A percentile compares a stretch with the other conserved stretches of the same genome.
Conservation (phyloP, 2,888 invertebrate species). For the Leptogaster cylindrica region DNA sequence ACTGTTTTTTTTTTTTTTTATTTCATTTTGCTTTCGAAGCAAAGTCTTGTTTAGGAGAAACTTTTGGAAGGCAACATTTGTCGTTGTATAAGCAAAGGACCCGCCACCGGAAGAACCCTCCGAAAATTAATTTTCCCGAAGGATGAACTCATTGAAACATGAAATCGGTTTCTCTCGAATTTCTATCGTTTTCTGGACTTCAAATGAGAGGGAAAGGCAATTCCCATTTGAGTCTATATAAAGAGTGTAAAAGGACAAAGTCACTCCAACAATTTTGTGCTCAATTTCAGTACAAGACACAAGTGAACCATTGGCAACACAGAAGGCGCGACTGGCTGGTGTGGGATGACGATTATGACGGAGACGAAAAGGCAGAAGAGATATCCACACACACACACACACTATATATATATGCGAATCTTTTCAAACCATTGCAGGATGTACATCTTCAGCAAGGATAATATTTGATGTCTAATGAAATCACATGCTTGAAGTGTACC, state of each 20-base stretch:
- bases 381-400: no score
- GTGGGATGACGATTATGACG: conserved; percentile 28
- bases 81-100: neutral
- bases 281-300: no score
- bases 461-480: conserved; percentile 45
- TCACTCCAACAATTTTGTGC: neutral
- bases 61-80: conserved; percentile 23
- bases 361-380: conserved; percentile 3
- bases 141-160: conserved; percentile 39
- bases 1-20: no score
- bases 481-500: conserved; percentile 44
- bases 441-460: conserved; percentile 26
- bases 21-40: no score
- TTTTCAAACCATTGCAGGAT: neutral
- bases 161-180: conserved; percentile 40
- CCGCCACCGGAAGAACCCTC: conserved; percentile 39
- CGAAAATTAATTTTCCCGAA: conserved; percentile 38
- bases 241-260: neutral
- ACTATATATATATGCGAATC: no score
- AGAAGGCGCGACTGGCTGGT: no score
- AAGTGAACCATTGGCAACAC: no score
- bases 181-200: conserved; percentile 30
- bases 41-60: conserved; percentile 30
- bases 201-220: conserved; percentile 33
- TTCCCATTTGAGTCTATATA: conserved; percentile 19